These are phyloP conservation scores for Penaeus indicus DNA, from an alignment of 1,140 invertebrate species.

Conservation along the genomic window DNA sequence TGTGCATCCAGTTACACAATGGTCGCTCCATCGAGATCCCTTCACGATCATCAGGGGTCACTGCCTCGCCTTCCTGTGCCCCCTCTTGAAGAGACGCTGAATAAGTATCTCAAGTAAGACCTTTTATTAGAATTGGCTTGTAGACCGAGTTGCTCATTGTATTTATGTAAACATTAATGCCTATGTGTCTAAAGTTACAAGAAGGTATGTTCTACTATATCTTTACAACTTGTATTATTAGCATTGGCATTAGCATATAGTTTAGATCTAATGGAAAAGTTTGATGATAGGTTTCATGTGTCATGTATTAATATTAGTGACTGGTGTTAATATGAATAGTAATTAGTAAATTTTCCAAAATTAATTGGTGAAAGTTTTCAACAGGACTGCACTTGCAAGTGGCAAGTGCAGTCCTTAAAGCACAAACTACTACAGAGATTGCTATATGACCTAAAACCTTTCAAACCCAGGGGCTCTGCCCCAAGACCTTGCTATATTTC, in stretches of 20 bases:
- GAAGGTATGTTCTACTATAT: background rate
- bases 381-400: too few relatives aligned
- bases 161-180: background rate
- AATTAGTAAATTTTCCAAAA: too few relatives aligned
- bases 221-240: background rate
- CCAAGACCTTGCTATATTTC: too few relatives aligned
- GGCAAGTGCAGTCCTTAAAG: too few relatives aligned
- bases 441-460: too few relatives aligned
- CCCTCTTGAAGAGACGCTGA: slow-evolving; percentile 70
- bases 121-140: background rate
- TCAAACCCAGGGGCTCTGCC: too few relatives aligned
- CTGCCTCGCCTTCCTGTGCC: slow-evolving; percentile 71
- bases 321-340: too few relatives aligned
- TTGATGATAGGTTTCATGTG: too few relatives aligned
- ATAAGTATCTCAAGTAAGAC: slow-evolving; percentile 70
- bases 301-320: background rate
- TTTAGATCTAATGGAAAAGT: too few relatives aligned
- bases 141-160: background rate
- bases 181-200: background rate
- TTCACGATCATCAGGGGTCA: slow-evolving; percentile 30
- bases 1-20: background rate
- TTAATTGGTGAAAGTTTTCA: too few relatives aligned
- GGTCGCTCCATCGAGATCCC: slow-evolving; percentile 6
- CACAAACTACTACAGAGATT: too few relatives aligned
- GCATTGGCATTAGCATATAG: background rate